Conservation (phyloP, 2,113 vertebrate genomes). For the Ciconia maguari region DNA sequence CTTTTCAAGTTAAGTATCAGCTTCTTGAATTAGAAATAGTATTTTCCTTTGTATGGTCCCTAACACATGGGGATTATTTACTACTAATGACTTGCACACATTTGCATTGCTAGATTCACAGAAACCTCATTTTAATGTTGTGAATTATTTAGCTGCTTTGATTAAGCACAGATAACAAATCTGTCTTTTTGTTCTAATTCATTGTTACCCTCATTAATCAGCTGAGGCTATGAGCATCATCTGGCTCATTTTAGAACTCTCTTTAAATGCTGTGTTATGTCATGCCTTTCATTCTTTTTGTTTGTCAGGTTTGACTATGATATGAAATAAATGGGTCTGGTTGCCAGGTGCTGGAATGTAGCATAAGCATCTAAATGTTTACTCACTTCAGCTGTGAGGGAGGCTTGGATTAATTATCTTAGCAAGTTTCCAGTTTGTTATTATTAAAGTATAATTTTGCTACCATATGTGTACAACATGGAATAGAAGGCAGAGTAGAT, state of each 20-base stretch:
- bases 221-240: background rate
- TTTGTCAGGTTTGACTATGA: background rate
- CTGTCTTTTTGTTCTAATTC: background rate
- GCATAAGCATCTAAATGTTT: background rate
- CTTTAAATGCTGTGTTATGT: constrained; percentile 8
- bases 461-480: background rate
- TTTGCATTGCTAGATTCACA: background rate
- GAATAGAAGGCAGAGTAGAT: background rate
- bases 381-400: background rate
- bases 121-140: background rate
- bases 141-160: background rate
- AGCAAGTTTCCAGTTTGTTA: background rate
- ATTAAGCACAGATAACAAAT: background rate
- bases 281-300: background rate
- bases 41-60: background rate
- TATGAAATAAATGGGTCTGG: constrained; percentile 4
- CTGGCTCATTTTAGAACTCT: background rate
- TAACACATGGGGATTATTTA: background rate
- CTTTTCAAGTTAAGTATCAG: background rate
- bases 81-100: background rate
- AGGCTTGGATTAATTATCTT: background rate
- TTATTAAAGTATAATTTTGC: background rate
- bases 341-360: constrained; percentile 15
- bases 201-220: constrained; percentile 4
- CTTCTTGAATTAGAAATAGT: background rate